phyloP scores from a whole-genome alignment of 2,797 vertebrate genomes.

The Hephaestus fuliginosus region DNA sequence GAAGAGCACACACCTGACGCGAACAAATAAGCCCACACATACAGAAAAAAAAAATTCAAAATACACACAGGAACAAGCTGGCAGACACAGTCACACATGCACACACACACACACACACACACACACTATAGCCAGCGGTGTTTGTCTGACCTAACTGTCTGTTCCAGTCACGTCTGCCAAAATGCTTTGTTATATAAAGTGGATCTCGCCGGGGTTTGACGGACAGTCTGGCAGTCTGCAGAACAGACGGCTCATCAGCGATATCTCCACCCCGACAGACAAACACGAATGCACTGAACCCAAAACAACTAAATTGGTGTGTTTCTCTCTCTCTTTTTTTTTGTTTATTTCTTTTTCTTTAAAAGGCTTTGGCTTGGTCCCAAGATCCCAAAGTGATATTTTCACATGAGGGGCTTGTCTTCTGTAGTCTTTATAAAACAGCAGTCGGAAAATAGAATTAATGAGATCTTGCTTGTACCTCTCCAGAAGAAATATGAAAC shows the following conservation, averaged over 20 bases:
- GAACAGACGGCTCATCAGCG: conserved; percentile 55
- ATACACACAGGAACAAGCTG: background rate
- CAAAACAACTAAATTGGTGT: conserved; percentile 28
- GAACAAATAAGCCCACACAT: conserved; percentile 19
- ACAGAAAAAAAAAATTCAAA: background rate
- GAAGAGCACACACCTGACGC: conserved; percentile 30
- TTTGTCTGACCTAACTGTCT: conserved; percentile 71
- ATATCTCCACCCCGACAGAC: conserved; percentile 53
- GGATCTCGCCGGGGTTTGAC: conserved; percentile 63
- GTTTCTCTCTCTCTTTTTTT: background rate
- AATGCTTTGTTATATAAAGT: conserved; percentile 73
- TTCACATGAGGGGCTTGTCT: background rate
- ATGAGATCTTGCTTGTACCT: background rate
- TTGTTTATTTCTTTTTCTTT: background rate
- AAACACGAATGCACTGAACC: conserved; percentile 40
- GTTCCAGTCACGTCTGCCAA: conserved; percentile 74
- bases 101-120: conserved; percentile 11
- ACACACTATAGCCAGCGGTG: conserved; percentile 52
- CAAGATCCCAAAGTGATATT: conserved; percentile 34
- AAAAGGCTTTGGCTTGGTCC: conserved; percentile 5
- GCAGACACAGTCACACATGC: background rate
- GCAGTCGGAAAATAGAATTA: background rate
- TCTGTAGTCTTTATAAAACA: background rate
- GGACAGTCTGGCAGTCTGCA: conserved; percentile 59
- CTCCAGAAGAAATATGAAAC: background rate